Base-by-base conservation (phyloP, 1,140 invertebrate genomes). In the Drosophila paulistorum region DNA sequence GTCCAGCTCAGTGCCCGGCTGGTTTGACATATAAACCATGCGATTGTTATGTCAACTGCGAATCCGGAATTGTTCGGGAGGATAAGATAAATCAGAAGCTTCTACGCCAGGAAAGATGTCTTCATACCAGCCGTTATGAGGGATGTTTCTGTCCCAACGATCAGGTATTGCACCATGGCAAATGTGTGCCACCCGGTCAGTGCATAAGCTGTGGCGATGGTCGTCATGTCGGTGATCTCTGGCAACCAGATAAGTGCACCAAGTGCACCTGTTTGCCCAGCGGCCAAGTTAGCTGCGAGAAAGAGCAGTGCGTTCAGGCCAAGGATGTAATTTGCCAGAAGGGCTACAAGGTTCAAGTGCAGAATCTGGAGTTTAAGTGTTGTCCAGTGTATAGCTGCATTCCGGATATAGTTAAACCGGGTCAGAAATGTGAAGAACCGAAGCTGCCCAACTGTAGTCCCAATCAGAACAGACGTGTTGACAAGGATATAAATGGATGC, bases 81-180 rank as follows among this genome's bases (percentile, higher is more conserved):
- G 0, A 37, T 37, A 37, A 37, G 9, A 37, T 37, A 9, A 37
- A 71, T 90, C 2, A 91, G 91, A 26, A 92, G 10, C 35, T 37
- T 11, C 35, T 37, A 11, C 35, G 92, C 23, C 93, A 92, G 5
- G 91, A 92, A 7, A 91, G 93, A 58, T 96, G 95, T 69, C 71
- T 86, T 3, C 90, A 58, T 89, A 33, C 91, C 91, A 61, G 92
- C 91, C 6, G 93, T 93, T 23, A 84, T 41, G 97, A 98, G 86
- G 97, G 97, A 6, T 98, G 97, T 91, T 96, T 96, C 93, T 98
- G 97, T 93, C 95, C 96, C 2, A 82, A 93, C 48, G 94, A 94
- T 60, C 94, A 95, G 87, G 94, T 96, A 35, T 78, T 92, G 71
- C 85, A 92, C 13, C 91, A 90, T 39, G 90, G 82, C 9, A 92